Conservation (phyloP, 92 coral and sea anemone genomes). For the Pocillopora grandis region DNA sequence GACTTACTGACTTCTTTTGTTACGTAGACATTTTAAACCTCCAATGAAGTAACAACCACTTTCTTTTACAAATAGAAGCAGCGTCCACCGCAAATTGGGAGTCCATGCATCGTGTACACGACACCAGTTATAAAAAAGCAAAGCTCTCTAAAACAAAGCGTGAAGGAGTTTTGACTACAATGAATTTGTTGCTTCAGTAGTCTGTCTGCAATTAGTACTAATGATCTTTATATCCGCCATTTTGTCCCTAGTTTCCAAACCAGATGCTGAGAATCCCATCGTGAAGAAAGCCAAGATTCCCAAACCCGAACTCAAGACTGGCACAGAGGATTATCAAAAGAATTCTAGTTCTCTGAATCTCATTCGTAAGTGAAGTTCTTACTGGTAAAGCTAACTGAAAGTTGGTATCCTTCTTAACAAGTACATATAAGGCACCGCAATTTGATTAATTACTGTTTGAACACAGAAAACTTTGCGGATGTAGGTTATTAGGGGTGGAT, state of each 20-base stretch:
- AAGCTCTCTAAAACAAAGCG: not conserved
- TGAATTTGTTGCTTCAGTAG: too few relatives aligned
- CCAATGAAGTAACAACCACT: not conserved
- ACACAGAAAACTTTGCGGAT: not conserved
- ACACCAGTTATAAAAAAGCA: not conserved
- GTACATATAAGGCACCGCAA: too few relatives aligned
- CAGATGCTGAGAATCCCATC: conserved; percentile 95
- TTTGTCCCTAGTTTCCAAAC: conserved; percentile 81
- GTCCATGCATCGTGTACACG: not conserved
- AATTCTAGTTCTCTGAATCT: conserved; percentile 38
- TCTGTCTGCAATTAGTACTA: not conserved
- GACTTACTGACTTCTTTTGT: not conserved
- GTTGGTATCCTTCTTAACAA: too few relatives aligned
- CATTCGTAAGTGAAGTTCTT: conserved; percentile 11
- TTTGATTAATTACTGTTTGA: too few relatives aligned
- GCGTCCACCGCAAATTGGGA: not conserved
- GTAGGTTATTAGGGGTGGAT: too few relatives aligned
- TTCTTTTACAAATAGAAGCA: not conserved
- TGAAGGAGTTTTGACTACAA: not conserved
- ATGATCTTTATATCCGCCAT: not conserved
- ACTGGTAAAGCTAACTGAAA: too few relatives aligned
- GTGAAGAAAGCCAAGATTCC: conserved; percentile 88
- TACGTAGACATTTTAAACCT: not conserved
- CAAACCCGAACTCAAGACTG: conserved; percentile 70
- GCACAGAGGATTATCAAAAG: conserved; percentile 74